Evolutionary conservation across 1,140 invertebrate species (phyloP).

Genomic region (Drosophila trapezifrons): DNA sequence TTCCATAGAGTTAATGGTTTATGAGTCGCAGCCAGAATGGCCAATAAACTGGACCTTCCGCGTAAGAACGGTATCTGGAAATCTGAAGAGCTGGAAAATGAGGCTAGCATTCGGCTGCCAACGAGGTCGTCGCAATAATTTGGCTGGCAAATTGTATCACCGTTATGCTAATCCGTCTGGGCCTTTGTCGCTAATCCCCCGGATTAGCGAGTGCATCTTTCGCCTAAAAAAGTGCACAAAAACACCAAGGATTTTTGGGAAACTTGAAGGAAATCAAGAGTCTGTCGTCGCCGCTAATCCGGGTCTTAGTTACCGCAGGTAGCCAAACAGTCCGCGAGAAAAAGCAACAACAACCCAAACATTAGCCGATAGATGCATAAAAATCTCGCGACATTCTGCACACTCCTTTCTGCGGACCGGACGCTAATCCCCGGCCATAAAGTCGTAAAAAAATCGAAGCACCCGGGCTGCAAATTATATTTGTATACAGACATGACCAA

Average conservation of each 20-base stretch:
- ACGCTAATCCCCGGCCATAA: constrained; percentile 78
- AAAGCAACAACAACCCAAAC: constrained; percentile 26
- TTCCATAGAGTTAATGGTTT: constrained; percentile 56
- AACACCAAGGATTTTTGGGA: constrained; percentile 66
- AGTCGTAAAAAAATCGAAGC: constrained; percentile 70
- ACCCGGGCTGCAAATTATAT: constrained; percentile 68
- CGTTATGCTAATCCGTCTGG: constrained; percentile 73
- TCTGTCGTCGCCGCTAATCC: constrained; percentile 64
- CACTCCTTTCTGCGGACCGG: constrained; percentile 73
- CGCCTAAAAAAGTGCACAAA: constrained; percentile 70
- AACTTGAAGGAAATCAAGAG: constrained; percentile 63
- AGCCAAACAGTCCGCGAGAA: constrained; percentile 21
- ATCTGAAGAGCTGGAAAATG: constrained; percentile 7
- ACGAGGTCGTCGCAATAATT: constrained; percentile 70
- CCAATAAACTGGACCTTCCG: constrained; percentile 52
- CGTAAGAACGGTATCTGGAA: constrained; percentile 59
- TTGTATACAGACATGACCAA: constrained; percentile 67
- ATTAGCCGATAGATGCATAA: constrained; percentile 29
- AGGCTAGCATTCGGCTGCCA: constrained; percentile 18
- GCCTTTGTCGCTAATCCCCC: constrained; percentile 65
- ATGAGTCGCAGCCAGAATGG: constrained; percentile 27
- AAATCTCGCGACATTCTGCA: constrained; percentile 55
- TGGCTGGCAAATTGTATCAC: constrained; percentile 72
- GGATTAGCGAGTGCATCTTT: constrained; percentile 69
- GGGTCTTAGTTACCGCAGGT: constrained; percentile 49